Conservation (phyloP, 1,140 invertebrate genomes). For the Atta texana region DNA sequence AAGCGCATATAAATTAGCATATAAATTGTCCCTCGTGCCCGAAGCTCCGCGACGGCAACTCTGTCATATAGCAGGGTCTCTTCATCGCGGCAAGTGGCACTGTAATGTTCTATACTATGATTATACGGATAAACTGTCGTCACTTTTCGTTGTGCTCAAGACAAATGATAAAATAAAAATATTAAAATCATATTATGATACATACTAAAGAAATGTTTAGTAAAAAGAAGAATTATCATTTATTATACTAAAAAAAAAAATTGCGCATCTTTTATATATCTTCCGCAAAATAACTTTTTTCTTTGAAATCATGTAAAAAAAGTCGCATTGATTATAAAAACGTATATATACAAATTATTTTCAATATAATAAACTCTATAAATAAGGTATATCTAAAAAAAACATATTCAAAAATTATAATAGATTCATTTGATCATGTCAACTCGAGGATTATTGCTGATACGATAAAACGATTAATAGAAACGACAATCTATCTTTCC, state of each 20-base stretch:
- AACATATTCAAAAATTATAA: not conserved
- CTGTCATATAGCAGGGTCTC: slow-evolving; percentile 34
- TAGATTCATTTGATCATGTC: not conserved
- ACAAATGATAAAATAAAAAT: slow-evolving; percentile 25
- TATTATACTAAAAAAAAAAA: not conserved
- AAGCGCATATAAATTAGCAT: slow-evolving; percentile 87
- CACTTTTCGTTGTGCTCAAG: slow-evolving; percentile 12
- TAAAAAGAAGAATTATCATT: not conserved
- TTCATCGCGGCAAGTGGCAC: slow-evolving; percentile 22
- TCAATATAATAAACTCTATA: not conserved
- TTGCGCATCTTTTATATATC: not conserved
- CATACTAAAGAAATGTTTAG: not conserved
- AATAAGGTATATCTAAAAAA: not conserved
- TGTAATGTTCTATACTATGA: slow-evolving; percentile 28
- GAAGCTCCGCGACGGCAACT: slow-evolving; percentile 62
- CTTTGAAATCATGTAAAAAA: not conserved
- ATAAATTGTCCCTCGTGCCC: slow-evolving; percentile 84
- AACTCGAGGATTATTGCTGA: not conserved
- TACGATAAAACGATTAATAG: not conserved
- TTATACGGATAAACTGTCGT: slow-evolving; percentile 46
- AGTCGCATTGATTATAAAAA: not conserved
- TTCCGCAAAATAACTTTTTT: not conserved
- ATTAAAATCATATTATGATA: not conserved
- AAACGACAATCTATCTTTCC: not conserved
- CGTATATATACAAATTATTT: not conserved